Conservation (phyloP, 2,888 invertebrate species). For the Diadromus collaris region DNA sequence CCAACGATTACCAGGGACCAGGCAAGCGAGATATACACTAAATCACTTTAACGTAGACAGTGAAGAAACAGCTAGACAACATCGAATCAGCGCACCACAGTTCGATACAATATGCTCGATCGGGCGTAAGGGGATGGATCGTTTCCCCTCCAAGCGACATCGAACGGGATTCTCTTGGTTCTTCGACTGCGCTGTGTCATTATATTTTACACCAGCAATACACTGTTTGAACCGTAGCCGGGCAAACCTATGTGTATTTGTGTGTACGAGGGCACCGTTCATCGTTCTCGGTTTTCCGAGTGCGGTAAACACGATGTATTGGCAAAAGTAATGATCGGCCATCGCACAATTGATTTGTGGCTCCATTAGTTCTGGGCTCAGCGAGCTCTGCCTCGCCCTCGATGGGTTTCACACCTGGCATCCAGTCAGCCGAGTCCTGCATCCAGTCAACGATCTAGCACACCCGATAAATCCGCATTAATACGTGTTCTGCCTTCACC, state of each 20-base stretch:
- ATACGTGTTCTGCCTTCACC: constrained; percentile 55
- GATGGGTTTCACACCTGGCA: constrained; percentile 72
- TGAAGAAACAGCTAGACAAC: constrained; percentile 35
- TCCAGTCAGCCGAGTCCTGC: constrained; percentile 52
- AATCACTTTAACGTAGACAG: constrained; percentile 63
- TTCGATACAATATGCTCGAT: constrained; percentile 71
- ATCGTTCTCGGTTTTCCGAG: constrained; percentile 59
- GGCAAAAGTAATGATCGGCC: constrained; percentile 77
- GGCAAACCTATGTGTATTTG: constrained; percentile 19
- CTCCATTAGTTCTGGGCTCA: constrained; percentile 78
- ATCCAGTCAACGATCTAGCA: constrained; percentile 56
- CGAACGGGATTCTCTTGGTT: constrained; percentile 46
- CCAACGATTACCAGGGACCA: constrained; percentile 37
- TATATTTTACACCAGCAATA: constrained; percentile 19
- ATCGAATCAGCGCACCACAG: constrained; percentile 30
- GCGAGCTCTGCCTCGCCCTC: constrained; percentile 44
- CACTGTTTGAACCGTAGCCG: constrained; percentile 32
- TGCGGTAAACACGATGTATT: constrained; percentile 78
- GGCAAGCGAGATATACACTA: constrained; percentile 56
- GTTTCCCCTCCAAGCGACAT: constrained; percentile 62
- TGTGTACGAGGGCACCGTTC: constrained; percentile 46
- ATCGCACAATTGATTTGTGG: constrained; percentile 78
- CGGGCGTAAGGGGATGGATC: constrained; percentile 75
- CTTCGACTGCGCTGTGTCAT: constrained; percentile 26
- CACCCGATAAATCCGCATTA: constrained; percentile 76